Conservation (phyloP, 1,140 invertebrate species). For the Tyrophagus putrescentiae region DNA sequence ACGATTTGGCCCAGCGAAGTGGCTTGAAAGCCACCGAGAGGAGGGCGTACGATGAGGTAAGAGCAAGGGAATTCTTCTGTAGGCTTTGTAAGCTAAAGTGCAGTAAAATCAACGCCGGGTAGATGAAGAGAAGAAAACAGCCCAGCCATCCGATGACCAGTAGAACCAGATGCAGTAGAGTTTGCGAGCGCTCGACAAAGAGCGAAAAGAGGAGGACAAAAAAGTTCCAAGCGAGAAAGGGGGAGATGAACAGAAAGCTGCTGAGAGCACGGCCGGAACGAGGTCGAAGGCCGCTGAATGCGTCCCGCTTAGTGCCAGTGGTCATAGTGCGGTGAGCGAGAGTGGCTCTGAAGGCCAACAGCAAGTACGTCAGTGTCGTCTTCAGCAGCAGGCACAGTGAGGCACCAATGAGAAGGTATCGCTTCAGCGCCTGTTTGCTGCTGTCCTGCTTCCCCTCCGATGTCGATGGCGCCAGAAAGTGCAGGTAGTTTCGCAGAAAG, state of each 20-base stretch:
- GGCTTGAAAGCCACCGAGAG: neutral
- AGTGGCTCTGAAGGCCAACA: neutral
- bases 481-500: neutral
- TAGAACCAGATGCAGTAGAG: neutral
- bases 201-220: neutral
- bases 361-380: neutral
- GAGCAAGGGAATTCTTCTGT: neutral
- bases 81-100: neutral
- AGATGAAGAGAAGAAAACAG: neutral
- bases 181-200: neutral
- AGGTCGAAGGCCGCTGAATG: neutral
- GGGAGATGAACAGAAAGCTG: neutral
- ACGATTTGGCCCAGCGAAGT: neutral
- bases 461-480: neutral
- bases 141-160: neutral
- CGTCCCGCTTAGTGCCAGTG: neutral
- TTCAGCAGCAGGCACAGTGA: neutral
- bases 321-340: neutral
- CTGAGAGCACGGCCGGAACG: neutral
- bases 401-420: neutral
- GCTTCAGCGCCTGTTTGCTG: neutral
- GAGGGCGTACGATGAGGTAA: neutral
- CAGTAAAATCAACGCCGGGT: neutral
- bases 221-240: constrained; percentile 4
- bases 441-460: too few species aligned